Base-by-base conservation (phyloP, 37 sponge, comb jelly and placozoan genomes). In the Beroe ovata region DNA sequence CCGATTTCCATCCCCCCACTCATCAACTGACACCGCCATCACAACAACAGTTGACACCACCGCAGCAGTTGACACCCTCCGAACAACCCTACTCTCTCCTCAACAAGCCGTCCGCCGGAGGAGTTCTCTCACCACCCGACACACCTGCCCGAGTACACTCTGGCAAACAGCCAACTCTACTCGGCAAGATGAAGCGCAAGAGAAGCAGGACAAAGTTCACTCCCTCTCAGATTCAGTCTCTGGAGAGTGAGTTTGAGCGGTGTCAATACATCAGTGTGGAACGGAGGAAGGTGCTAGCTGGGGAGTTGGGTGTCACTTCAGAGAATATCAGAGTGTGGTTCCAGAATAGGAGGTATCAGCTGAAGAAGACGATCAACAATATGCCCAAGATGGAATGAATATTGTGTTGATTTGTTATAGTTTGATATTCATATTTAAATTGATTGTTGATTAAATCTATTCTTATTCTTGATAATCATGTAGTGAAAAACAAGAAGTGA, bases 291-390 rank as follows among this genome's bases (percentile, higher is more conserved):
- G 20, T 14, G 35, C 20, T 69, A 38, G 71, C 71, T 25, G 71
- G 8, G 20, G 71, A 35, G 71, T 34, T 69, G 38, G 71, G 38
- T 8, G 18, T 69, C 4, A 69, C 38, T 11, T 35, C 36, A 35
- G 71, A 77, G 47, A 77, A 39, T 4, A 25, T 77, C 28, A 39
- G 84, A 25, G 84, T 77, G 4, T 77, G 84, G 84, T 77, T 77
- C 54, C 84, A 77, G 84, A 77, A 77, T 54, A 77, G 29, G 41
- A 42, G 84, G n/a, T 19, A 20, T 16, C 54, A 39, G 42, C 16
- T 38, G 28, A 77, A 77, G 47, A 41, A 39, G 54, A 39, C 41
- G 84, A 36, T 21, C 25, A 77, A 77, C 84, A 77, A 77, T 54
- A 42, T 20, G 41, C 54, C 69, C 35, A 66, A 16, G 6, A 11